These are phyloP conservation scores for Oceanodroma leucorhoa DNA, from an alignment of 2,797 vertebrate species.

Conservation along the genomic window DNA sequence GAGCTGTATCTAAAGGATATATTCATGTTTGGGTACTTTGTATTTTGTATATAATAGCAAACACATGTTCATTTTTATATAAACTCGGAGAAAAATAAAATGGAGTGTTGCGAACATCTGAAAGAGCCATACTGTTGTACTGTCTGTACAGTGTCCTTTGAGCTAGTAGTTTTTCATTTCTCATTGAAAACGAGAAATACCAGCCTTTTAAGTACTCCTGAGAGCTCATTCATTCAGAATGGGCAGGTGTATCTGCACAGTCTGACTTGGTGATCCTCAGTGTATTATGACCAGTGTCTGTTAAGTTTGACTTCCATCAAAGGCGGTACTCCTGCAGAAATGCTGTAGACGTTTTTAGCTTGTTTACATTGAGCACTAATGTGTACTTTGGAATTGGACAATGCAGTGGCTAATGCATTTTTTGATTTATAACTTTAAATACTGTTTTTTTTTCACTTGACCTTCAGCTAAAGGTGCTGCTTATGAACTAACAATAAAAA, in stretches of 20 bases:
- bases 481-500: background rate
- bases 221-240: background rate
- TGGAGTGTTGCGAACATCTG: background rate
- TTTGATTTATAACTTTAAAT: background rate
- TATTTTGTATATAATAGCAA: background rate
- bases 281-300: background rate
- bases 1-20: background rate
- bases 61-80: background rate
- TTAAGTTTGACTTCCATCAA: background rate
- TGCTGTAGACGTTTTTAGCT: background rate
- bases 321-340: background rate
- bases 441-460: background rate
- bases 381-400: background rate
- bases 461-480: background rate
- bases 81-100: background rate
- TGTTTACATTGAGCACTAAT: background rate
- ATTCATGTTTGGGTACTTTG: background rate
- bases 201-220: background rate
- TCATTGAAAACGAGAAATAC: background rate
- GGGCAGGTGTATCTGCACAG: background rate
- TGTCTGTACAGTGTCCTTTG: background rate
- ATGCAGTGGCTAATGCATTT: background rate
- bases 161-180: background rate
- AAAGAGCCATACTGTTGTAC: background rate
- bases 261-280: background rate